phyloP scores from a whole-genome alignment of 2,113 vertebrate species.

The Geothlypis trichas region DNA sequence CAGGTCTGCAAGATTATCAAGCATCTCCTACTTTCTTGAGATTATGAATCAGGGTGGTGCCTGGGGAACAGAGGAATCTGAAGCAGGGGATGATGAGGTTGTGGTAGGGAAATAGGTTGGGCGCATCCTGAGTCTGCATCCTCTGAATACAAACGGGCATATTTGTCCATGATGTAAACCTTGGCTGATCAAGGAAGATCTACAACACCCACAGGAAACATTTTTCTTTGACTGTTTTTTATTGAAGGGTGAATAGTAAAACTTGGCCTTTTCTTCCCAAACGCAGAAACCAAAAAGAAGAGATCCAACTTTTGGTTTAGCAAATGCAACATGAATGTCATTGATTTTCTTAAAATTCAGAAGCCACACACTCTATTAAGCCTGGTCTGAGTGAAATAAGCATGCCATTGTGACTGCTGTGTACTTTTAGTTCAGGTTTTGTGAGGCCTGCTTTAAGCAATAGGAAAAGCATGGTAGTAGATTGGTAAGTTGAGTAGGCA shows the following conservation, averaged over 20 bases:
- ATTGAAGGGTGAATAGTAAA: not conserved
- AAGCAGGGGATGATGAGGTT: not conserved
- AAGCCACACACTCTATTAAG: not conserved
- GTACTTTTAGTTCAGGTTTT: not conserved
- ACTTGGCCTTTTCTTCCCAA: not conserved
- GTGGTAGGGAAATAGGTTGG: constrained; percentile 13
- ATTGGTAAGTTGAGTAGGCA: not conserved
- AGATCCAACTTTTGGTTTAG: not conserved
- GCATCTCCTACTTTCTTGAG: constrained; percentile 29
- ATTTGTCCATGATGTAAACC: constrained; percentile 6
- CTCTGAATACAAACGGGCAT: not conserved
- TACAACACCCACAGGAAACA: not conserved
- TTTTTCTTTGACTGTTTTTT: not conserved
- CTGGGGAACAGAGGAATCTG: not conserved
- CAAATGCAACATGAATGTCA: not conserved
- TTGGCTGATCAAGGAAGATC: not conserved
- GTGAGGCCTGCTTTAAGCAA: not conserved
- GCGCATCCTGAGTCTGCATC: not conserved
- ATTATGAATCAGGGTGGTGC: constrained; percentile 56
- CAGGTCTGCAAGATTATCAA: constrained; percentile 32
- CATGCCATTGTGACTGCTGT: not conserved
- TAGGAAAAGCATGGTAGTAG: not conserved
- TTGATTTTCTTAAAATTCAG: not conserved
- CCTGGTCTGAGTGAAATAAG: not conserved
- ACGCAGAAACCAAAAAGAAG: not conserved